Conservation (phyloP, 1,140 invertebrate genomes). For the Calliopsis andreniformis region DNA sequence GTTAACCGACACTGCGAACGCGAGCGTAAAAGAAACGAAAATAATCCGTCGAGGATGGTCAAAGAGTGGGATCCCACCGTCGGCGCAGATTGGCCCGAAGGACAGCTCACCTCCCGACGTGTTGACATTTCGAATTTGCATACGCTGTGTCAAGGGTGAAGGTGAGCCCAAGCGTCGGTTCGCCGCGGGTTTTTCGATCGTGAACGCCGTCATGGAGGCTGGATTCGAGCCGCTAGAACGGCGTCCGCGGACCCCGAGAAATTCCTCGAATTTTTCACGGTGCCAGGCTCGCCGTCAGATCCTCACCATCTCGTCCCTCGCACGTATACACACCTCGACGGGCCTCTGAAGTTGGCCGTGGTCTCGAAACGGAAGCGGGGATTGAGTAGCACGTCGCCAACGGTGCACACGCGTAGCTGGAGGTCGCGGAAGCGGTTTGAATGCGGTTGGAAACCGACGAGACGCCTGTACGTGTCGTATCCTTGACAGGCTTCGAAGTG, state of each 20-base stretch:
- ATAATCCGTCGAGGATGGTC: background rate
- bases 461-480: no score
- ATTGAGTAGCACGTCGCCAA: background rate
- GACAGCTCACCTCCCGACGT: slow-evolving; percentile 43
- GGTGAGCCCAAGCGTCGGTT: slow-evolving; percentile 20
- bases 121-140: slow-evolving; percentile 61
- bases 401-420: no score
- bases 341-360: no score
- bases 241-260: background rate
- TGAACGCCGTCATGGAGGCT: background rate
- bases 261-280: background rate
- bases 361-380: no score
- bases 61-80: background rate
- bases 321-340: background rate
- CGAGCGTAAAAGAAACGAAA: background rate
- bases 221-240: no score
- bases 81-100: background rate
- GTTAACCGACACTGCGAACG: background rate
- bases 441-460: no score
- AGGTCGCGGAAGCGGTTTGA: no score
- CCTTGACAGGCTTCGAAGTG: no score
- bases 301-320: background rate
- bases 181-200: background rate
- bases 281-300: background rate
- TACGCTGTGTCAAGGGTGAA: slow-evolving; percentile 36